Conservation (phyloP, 2,113 vertebrate genomes). For the Scolopax mira region DNA sequence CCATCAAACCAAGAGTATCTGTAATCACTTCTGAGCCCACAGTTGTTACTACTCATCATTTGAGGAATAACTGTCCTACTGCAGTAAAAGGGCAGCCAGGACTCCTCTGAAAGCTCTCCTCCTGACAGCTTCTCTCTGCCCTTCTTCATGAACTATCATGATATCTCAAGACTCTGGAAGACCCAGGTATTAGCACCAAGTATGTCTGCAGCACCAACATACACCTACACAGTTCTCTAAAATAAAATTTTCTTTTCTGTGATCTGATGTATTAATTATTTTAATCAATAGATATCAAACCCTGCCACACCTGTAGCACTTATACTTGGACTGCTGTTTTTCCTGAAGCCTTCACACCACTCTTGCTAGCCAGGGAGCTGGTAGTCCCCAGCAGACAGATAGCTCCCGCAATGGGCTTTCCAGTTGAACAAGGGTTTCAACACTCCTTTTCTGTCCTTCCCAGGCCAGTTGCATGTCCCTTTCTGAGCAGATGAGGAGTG, state of each 20-base stretch:
- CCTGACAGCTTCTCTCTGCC: not conserved
- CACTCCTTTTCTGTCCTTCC: not conserved
- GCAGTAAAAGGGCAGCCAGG: not conserved
- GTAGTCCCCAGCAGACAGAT: not conserved
- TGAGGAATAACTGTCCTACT: not conserved
- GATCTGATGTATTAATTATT: not conserved
- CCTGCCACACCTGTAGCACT: fast-evolving
- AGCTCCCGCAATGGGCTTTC: fast-evolving
- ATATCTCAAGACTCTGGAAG: not conserved
- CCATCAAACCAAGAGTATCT: not conserved
- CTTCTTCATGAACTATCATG: not conserved
- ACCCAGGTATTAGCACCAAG: not conserved
- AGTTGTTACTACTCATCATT: fast-evolving
- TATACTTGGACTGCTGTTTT: not conserved
- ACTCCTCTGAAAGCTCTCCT: not conserved
- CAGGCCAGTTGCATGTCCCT: fast-evolving
- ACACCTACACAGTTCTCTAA: not conserved
- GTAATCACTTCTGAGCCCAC: not conserved
- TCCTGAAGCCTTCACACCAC: not conserved
- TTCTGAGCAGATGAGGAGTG: not conserved
- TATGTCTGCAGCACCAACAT: not conserved
- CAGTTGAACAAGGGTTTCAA: not conserved
- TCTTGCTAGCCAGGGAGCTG: not conserved
- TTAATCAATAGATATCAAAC: not conserved
- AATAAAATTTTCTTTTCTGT: not conserved